Evolutionary conservation across 2,888 invertebrate species (phyloP), one percentile per base, ranked within the genome.

Genomic region (Drosophila siamana): DNA sequence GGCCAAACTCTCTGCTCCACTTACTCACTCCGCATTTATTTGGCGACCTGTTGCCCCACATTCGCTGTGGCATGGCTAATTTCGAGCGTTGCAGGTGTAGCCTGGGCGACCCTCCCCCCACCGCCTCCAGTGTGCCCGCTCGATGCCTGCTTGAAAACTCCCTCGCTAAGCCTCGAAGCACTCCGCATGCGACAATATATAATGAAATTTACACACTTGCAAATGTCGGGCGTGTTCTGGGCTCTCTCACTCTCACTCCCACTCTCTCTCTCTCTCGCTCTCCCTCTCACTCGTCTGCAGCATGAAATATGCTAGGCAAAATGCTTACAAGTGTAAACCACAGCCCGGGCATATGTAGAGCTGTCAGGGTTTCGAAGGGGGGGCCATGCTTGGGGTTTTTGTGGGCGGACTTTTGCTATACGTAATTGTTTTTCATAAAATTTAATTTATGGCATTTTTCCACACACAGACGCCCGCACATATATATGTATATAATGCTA

Each of bases 291-390:
- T 24, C 22, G 26, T 15, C 36, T 26, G 24, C 50, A 44, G 56
- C 65, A 74, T 84, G 74, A 86, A 84, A 83, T 84, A 86, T 84
- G 82, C 87, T 75, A 59, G 85, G 72, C 74, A 78, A 82, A 82
- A 84, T 84, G 83, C 86, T 86, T 87, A 87, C 85, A 87, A 85
- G 83, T 87, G 86, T 86, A 86, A 86, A 86, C 86, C 85, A 81
- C 83, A 87, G 85, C 70, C 66, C 55, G 67, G 77, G 83, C 80
- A 76, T 78, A 83, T 83, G 83, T 78, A 80, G 54, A 78, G 62
- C 76, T 83, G 86, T 83, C 86, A 43, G 48, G 33, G 40, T 47
- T 22, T 11, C 1, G 40, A 16, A 7, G 19, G 41, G 13, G n/a
- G 15, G 15, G 1, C 15, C 33, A 28, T 15, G 54, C 47, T 26